phyloP scores from a whole-genome alignment of 2,113 vertebrate species.

The Phylloscopus trochiloides region DNA sequence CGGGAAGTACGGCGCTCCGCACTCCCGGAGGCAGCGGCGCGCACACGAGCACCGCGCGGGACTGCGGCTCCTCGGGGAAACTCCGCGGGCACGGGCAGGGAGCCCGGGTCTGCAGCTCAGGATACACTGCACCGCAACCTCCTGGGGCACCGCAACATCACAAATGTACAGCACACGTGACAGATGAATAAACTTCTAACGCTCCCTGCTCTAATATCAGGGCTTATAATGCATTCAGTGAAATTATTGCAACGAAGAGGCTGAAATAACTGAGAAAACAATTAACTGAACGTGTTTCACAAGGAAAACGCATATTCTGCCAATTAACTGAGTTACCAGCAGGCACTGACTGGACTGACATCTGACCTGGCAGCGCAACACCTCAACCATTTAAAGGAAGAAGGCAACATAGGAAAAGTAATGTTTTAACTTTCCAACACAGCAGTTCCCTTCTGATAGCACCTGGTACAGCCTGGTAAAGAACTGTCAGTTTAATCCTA shows the following conservation, averaged over 20 bases:
- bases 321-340: background rate
- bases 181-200: background rate
- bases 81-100: background rate
- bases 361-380: background rate
- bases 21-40: background rate
- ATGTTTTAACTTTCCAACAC: background rate
- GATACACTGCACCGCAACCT: background rate
- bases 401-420: background rate
- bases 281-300: background rate
- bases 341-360: background rate
- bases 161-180: fast-evolving
- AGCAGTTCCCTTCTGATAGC: background rate
- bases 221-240: background rate
- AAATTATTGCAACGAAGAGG: background rate
- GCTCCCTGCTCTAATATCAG: background rate
- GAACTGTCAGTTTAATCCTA: background rate
- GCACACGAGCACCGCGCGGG: fast-evolving
- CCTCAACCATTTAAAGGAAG: background rate
- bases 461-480: background rate
- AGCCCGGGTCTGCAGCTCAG: background rate
- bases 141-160: background rate
- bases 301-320: background rate
- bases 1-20: background rate
- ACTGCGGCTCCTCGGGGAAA: too few relatives aligned
- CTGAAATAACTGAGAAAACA: background rate